Evolutionary conservation across 2,888 invertebrate species (phyloP).

Genomic region (Philereme transversata): DNA sequence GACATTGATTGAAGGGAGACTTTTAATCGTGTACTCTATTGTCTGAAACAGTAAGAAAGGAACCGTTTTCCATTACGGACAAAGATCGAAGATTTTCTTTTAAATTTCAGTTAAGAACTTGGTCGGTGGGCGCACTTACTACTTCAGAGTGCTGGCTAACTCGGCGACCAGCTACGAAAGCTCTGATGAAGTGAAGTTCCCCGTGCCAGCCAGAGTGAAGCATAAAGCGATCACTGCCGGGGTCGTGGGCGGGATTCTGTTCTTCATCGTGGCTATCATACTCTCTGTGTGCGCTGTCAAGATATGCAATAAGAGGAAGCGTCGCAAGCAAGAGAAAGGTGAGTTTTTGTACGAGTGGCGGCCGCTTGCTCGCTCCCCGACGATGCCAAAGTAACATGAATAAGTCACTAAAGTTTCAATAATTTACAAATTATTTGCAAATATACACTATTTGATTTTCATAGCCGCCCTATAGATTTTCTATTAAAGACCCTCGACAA

Average conservation of each 20-base stretch:
- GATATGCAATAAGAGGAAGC: constrained; percentile 98
- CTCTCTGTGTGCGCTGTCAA: constrained; percentile 98
- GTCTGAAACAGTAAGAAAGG: no score
- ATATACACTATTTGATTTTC: no score
- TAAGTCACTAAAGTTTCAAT: not conserved
- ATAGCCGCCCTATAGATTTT: not conserved
- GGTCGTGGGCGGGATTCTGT: constrained; percentile 97
- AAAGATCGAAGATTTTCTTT: not conserved
- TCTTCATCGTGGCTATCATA: constrained; percentile 98
- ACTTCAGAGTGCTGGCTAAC: constrained; percentile 95
- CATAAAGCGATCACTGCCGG: constrained; percentile 98
- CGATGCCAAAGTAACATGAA: constrained; percentile 22
- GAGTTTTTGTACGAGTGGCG: constrained; percentile 59
- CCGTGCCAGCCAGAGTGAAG: constrained; percentile 95
- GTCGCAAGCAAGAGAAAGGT: constrained; percentile 99
- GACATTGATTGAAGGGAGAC: no score
- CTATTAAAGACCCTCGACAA: not conserved
- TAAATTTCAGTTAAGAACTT: constrained; percentile 91
- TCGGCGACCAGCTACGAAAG: constrained; percentile 93
- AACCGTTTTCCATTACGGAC: not conserved
- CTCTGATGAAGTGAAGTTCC: constrained; percentile 94
- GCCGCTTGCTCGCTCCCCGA: constrained; percentile 64
- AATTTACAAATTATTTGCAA: no score
- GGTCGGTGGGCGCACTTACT: constrained; percentile 95
- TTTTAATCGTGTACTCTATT: no score